Evolutionary conservation across 2,797 vertebrate species (phyloP).

Genomic region (Dipus sagitta): DNA sequence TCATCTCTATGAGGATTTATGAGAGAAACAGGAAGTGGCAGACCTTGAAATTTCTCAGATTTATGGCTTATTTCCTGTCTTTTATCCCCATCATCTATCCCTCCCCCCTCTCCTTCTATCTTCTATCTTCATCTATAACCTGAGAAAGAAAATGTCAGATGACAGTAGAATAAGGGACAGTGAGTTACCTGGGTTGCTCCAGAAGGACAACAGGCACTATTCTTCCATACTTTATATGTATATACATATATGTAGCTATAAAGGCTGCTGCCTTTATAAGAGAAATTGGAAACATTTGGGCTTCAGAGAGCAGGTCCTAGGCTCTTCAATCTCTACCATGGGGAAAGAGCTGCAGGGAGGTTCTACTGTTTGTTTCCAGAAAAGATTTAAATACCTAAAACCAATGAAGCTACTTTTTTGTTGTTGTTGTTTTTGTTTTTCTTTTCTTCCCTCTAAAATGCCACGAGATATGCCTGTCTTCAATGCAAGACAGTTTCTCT

Average conservation of each 20-base stretch:
- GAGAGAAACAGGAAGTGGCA: neutral
- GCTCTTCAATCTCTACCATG: neutral
- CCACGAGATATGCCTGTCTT: neutral
- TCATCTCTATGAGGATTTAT: neutral
- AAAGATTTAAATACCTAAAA: neutral
- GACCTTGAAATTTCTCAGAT: neutral
- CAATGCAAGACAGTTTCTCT: neutral
- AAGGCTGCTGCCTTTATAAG: neutral
- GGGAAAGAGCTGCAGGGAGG: neutral
- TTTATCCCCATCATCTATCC: neutral
- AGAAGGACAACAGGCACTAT: neutral
- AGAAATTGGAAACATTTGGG: neutral
- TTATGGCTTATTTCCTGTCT: neutral
- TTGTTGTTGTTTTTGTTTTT: neutral
- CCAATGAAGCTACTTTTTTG: neutral
- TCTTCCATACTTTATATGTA: neutral
- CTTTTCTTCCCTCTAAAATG: neutral
- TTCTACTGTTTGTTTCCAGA: neutral
- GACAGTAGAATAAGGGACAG: too few relatives aligned
- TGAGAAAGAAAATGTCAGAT: neutral
- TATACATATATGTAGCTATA: too few relatives aligned
- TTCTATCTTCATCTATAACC: neutral
- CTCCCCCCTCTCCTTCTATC: neutral
- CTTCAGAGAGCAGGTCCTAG: accelerated
- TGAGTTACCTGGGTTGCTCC: accelerated